Percentiles rank a stretch among this genome's conserved stretches.
These are phyloP conservation scores for Seira ritae DNA, from an alignment of 2,888 invertebrate genomes.

Conservation along the genomic window DNA sequence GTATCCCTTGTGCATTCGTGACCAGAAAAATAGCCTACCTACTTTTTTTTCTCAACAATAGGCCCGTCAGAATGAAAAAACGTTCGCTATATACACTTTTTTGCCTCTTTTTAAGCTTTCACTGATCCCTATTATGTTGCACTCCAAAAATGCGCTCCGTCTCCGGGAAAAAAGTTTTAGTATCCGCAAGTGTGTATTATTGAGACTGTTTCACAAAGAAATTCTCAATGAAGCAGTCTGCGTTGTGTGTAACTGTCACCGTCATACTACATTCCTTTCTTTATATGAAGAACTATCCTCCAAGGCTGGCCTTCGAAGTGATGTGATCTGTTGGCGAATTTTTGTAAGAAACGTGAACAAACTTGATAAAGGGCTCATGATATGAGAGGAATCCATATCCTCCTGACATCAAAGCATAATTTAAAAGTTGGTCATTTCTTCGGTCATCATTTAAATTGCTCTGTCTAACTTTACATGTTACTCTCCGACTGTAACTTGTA, in stretches of 20 bases:
- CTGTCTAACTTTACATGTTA: not conserved
- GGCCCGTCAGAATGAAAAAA: no score
- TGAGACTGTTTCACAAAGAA: no score
- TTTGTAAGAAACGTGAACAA: not conserved
- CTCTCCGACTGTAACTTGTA: constrained; percentile 24
- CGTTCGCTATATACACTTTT: no score
- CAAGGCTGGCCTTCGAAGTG: no score
- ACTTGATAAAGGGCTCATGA: not conserved
- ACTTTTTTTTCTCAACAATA: not conserved
- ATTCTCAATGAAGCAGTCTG: no score
- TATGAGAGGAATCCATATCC: not conserved
- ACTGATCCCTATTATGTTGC: no score
- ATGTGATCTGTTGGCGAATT: constrained; percentile 15
- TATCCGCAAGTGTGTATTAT: not conserved
- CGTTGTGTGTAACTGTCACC: no score
- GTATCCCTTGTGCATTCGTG: constrained; percentile 20
- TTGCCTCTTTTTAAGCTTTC: no score
- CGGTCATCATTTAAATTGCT: constrained; percentile 35
- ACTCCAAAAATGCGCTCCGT: no score
- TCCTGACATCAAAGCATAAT: not conserved
- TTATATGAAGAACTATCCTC: no score
- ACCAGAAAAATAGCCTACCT: constrained; percentile 19
- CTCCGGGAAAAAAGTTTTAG: no score
- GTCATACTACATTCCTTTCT: no score
- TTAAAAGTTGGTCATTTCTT: constrained; percentile 31